Evolutionary conservation across 2,888 invertebrate genomes (phyloP).

Genomic region (Troides aeacus): DNA sequence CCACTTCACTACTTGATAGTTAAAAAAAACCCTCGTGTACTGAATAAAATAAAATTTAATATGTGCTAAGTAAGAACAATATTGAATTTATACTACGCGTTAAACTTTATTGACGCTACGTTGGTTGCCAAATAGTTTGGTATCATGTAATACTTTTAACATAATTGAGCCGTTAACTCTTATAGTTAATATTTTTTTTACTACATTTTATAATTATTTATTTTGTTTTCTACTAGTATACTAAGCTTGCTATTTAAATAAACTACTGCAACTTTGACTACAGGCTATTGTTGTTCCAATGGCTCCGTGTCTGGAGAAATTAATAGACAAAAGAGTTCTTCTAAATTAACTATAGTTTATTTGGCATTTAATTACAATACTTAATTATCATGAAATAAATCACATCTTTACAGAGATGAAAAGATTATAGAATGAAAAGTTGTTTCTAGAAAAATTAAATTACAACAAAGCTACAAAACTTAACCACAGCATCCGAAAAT

Average conservation of each 20-base stretch:
- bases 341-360: neutral
- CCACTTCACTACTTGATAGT: too few species aligned
- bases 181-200: neutral
- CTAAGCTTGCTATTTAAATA: too few species aligned
- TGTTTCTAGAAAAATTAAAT: constrained; percentile 19
- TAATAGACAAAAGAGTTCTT: too few species aligned
- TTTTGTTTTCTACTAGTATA: too few species aligned
- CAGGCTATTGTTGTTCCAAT: too few species aligned
- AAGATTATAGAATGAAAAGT: constrained; percentile 20
- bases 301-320: too few species aligned
- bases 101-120: constrained; percentile 4
- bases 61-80: neutral
- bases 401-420: constrained; percentile 10
- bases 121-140: constrained; percentile 4
- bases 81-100: neutral
- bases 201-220: neutral
- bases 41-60: constrained; percentile 1
- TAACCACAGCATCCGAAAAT: constrained; percentile 14
- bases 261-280: too few species aligned
- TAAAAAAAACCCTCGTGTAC: too few species aligned
- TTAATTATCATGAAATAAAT: constrained; percentile 16
- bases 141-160: neutral
- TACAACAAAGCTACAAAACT: constrained; percentile 12
- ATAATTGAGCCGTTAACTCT: constrained; percentile 2
- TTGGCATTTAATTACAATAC: neutral